Evolutionary conservation across 1,140 invertebrate genomes (phyloP), one percentile per base, ranked within the genome.

Genomic region (Charaxes varanes): DNA sequence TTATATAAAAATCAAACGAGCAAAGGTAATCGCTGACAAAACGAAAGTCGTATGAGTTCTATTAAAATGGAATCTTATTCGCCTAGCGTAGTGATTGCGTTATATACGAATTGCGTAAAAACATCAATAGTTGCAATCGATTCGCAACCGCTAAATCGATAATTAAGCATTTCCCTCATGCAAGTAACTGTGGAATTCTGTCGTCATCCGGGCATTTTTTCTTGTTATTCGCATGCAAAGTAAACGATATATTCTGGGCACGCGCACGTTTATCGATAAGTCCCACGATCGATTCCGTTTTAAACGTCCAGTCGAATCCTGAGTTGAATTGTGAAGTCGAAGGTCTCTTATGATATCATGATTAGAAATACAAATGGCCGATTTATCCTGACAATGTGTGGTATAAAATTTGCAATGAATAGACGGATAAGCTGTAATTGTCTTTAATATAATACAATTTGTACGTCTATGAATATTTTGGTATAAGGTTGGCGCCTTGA

Each of bases 271-370:
- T 59, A 56, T 54, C 59, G 54, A 55, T 63, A 56, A 51, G 50
- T 59, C 53, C 53, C 50, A 51, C 60, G 47, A 63, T 63, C 52
- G 60, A 60, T 53, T 63, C 50, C 38, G 37, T 63, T 63, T 60
- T 56, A 56, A 63, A 56, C 53, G 60, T 37, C 47, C 33, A 34
- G 24, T 47, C 33, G 34, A 28, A 22, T 32, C 36, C 30, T 41
- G 44, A 36, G 21, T 19, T 24, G 44, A 47, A 41, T 47, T 13
- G 31, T 27, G 19, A 33, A 15, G 21, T 21, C 27, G 28, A 16
- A 38, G 14, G 23, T 28, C 24, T 26, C 16, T 19, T 21, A 17
- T 21, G 22, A 32, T 11, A 38, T 19, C 28, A 19, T 38, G 27
- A 26, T 16, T 33, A 16, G 10, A 33, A 46, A 46, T 37, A 26